Conservation (phyloP, 2,797 vertebrate species). For the Xenentodon cancila region DNA sequence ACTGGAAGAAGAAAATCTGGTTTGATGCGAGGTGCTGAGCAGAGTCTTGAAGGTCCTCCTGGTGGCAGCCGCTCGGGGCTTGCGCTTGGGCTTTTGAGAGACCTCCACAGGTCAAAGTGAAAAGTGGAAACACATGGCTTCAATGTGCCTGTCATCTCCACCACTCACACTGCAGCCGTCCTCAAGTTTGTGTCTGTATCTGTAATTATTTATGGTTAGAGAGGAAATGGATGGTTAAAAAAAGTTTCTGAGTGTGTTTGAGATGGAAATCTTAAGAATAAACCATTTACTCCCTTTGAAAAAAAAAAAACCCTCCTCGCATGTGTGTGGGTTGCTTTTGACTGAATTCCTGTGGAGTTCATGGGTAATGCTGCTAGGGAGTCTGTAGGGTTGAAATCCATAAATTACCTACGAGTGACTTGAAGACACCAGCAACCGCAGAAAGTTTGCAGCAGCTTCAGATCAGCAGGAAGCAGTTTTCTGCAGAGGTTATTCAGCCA, state of each 20-base stretch:
- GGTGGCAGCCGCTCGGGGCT: slow-evolving; percentile 53
- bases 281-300: slow-evolving; percentile 14
- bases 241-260: slow-evolving; percentile 10
- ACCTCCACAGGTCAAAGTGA: slow-evolving; percentile 44
- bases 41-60: slow-evolving; percentile 38
- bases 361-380: slow-evolving; percentile 31
- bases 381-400: slow-evolving; percentile 40
- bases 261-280: slow-evolving; percentile 44
- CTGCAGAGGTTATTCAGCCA: slow-evolving; percentile 17
- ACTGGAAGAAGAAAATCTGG: slow-evolving; percentile 58
- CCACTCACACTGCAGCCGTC: slow-evolving; percentile 9
- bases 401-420: slow-evolving; percentile 57
- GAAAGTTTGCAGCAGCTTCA: slow-evolving; percentile 29
- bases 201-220: slow-evolving; percentile 50
- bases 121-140: slow-evolving; percentile 71
- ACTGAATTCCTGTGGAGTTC: slow-evolving; percentile 66
- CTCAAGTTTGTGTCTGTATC: slow-evolving; percentile 38
- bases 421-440: slow-evolving; percentile 42
- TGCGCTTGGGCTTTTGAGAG: slow-evolving; percentile 55
- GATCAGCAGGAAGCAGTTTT: slow-evolving; percentile 23
- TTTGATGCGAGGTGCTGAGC: slow-evolving; percentile 54
- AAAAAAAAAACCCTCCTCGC: not conserved
- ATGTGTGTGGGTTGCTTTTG: not conserved
- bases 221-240: slow-evolving; percentile 40
- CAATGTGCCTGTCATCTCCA: slow-evolving; percentile 37